These are phyloP conservation scores for Rhinella marina DNA, from an alignment of 2,797 vertebrate genomes.

Conservation along the genomic window DNA sequence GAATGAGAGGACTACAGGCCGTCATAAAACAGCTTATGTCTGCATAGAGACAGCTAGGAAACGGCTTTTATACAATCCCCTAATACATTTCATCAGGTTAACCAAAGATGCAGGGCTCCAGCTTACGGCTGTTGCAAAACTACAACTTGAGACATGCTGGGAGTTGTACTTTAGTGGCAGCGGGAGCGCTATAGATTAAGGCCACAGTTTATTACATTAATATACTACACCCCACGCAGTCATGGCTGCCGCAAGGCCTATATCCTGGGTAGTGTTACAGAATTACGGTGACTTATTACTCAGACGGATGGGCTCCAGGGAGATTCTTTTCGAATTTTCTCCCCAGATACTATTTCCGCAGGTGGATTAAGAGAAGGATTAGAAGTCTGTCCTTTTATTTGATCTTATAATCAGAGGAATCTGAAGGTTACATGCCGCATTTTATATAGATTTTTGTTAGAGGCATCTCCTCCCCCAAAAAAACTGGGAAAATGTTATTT, in stretches of 20 bases:
- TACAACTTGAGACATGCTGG: no score
- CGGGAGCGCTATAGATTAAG: no score
- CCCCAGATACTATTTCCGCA: slow-evolving; percentile 1
- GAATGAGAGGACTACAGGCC: no score
- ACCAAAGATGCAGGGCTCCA: no score
- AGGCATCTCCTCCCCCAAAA: not conserved
- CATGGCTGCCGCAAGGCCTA: not conserved
- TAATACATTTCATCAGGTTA: no score
- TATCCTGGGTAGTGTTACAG: not conserved
- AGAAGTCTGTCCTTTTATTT: slow-evolving; percentile 6
- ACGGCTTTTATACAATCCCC: no score
- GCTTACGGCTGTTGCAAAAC: no score
- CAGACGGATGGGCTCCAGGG: not conserved
- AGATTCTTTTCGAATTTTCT: not conserved
- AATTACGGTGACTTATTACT: not conserved
- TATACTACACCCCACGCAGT: not conserved
- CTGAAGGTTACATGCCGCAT: slow-evolving; percentile 2
- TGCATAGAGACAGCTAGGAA: no score
- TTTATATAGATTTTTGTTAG: not conserved
- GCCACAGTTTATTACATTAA: not conserved
- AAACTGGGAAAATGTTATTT: not conserved
- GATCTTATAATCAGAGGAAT: slow-evolving; percentile 24
- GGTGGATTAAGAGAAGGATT: slow-evolving; percentile 6
- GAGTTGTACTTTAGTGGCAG: no score
- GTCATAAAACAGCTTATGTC: no score